Evolutionary conservation across 2,888 invertebrate genomes (phyloP).

Genomic region (Sialis fuliginosa): DNA sequence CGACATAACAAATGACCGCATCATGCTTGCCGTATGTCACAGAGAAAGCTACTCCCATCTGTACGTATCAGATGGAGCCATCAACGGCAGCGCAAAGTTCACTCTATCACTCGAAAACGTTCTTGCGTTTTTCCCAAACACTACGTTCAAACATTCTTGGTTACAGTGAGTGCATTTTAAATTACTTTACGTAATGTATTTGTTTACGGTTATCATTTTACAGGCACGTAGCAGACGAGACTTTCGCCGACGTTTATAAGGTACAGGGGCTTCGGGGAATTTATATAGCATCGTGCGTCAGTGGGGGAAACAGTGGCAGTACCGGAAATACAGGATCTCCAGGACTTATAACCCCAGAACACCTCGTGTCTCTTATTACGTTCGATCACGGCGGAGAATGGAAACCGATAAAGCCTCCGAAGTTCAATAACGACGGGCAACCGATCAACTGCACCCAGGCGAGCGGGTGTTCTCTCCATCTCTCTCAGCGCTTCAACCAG

Average conservation of each 20-base stretch:
- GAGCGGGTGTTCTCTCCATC: slow-evolving; percentile 64
- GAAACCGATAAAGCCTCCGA: slow-evolving; percentile 56
- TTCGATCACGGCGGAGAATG: slow-evolving; percentile 78
- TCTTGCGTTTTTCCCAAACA: slow-evolving; percentile 68
- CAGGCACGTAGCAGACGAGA: slow-evolving; percentile 60
- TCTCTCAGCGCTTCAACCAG: slow-evolving; percentile 73
- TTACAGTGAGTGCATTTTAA: slow-evolving; percentile 43
- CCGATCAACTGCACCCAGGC: slow-evolving; percentile 43
- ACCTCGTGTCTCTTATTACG: slow-evolving; percentile 62
- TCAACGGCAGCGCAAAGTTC: slow-evolving; percentile 35
- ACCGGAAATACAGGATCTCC: background rate
- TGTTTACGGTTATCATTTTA: slow-evolving; percentile 12
- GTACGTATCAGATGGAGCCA: slow-evolving; percentile 60
- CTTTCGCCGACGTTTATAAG: slow-evolving; percentile 76
- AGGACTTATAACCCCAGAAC: slow-evolving; percentile 47
- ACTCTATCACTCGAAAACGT: slow-evolving; percentile 63
- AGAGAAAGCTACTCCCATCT: slow-evolving; percentile 53
- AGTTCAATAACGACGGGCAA: slow-evolving; percentile 46
- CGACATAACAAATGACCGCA: slow-evolving; percentile 63
- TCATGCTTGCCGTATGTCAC: slow-evolving; percentile 70
- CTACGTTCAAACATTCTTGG: slow-evolving; percentile 67
- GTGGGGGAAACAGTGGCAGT: slow-evolving; percentile 28
- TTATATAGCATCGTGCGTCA: slow-evolving; percentile 72
- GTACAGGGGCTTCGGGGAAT: slow-evolving; percentile 76
- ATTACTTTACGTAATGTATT: background rate